A percentile compares a stretch with the other conserved stretches of the same genome.
These are phyloP conservation scores for Uloborus plumipes DNA, from an alignment of 2,888 invertebrate species.

Conservation along the genomic window DNA sequence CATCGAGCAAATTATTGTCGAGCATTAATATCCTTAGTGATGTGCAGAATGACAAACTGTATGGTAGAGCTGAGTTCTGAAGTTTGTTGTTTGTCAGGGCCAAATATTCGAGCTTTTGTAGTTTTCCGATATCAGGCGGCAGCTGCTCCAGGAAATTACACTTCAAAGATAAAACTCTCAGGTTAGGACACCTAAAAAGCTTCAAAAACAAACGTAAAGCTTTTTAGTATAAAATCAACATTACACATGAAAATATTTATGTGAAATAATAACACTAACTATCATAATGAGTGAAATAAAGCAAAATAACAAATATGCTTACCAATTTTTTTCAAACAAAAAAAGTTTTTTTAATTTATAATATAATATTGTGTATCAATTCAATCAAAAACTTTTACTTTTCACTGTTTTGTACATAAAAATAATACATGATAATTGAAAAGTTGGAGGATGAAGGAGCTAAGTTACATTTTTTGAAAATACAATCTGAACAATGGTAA, in stretches of 20 bases:
- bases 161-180: conserved; percentile 72
- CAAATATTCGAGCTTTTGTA: conserved; percentile 71
- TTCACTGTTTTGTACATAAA: too few relatives aligned
- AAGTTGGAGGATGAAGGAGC: too few relatives aligned
- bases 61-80: conserved; percentile 73
- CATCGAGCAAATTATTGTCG: conserved; percentile 73
- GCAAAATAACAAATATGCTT: too few relatives aligned
- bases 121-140: conserved; percentile 73
- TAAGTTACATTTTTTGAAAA: too few relatives aligned
- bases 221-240: background rate
- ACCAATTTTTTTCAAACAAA: too few relatives aligned
- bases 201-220: conserved; percentile 67
- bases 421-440: too few relatives aligned
- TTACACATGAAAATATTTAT: background rate
- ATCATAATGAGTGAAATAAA: too few relatives aligned
- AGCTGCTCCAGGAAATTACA: conserved; percentile 72
- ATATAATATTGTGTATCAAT: too few relatives aligned
- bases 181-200: conserved; percentile 72
- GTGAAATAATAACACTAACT: background rate
- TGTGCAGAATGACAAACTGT: conserved; percentile 72
- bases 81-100: conserved; percentile 73
- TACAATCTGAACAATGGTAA: too few relatives aligned
- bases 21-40: conserved; percentile 71
- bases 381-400: too few relatives aligned
- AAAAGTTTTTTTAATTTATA: too few relatives aligned